Evolutionary conservation across 2,797 vertebrate genomes (phyloP).

Genomic region (Gadopsis marmoratus): DNA sequence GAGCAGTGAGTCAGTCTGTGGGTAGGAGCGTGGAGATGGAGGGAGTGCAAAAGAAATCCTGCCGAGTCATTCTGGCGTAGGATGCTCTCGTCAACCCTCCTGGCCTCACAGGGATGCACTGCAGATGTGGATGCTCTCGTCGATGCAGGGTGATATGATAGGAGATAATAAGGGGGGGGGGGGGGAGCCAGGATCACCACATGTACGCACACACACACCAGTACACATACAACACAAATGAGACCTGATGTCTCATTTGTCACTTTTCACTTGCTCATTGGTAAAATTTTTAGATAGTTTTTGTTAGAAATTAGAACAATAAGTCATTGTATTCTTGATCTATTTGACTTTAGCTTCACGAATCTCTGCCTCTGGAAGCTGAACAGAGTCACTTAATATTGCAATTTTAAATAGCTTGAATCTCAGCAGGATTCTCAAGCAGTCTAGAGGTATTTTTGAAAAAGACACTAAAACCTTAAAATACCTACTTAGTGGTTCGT

Average conservation of each 20-base stretch:
- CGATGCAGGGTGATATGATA: constrained; percentile 61
- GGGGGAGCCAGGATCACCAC: constrained; percentile 15
- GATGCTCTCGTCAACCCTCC: constrained; percentile 73
- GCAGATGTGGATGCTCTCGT: constrained; percentile 66
- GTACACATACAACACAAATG: constrained; percentile 30
- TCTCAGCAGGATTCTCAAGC: neutral
- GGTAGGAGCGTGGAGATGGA: constrained; percentile 74
- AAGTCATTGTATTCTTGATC: neutral
- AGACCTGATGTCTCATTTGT: constrained; percentile 11
- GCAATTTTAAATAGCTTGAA: neutral
- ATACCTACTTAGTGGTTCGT: constrained; percentile 1
- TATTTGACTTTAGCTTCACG: neutral
- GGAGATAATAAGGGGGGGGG: constrained; percentile 60
- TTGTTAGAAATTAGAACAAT: neutral
- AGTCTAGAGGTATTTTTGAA: neutral
- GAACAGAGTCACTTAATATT: neutral
- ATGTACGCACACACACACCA: neutral
- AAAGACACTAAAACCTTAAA: neutral
- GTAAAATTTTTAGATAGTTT: constrained; percentile 1
- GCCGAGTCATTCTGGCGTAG: constrained; percentile 83
- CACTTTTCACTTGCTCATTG: neutral
- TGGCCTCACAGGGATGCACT: constrained; percentile 69
- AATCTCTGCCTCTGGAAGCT: neutral
- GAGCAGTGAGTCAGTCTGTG: constrained; percentile 80
- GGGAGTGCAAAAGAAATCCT: constrained; percentile 75